Evolutionary conservation across 2,113 vertebrate genomes (phyloP).

Genomic region (Panthera leo): DNA sequence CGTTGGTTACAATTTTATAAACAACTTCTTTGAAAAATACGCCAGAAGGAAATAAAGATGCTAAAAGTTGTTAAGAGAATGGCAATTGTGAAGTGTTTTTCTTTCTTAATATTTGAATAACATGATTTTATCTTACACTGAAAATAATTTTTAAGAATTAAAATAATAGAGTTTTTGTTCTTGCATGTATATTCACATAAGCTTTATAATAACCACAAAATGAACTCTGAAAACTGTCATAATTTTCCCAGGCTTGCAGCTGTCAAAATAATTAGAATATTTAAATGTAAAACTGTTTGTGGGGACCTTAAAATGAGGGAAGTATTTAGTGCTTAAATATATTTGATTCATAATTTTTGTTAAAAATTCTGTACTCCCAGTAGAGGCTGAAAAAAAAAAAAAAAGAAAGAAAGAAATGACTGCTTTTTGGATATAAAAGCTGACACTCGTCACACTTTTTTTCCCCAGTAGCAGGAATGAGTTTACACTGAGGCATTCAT

Average conservation of each 20-base stretch:
- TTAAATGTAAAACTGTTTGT: conserved; percentile 39
- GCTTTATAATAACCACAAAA: conserved; percentile 43
- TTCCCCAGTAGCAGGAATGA: not conserved
- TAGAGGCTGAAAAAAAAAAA: not conserved
- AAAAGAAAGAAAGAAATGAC: not conserved
- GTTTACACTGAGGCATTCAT: not conserved
- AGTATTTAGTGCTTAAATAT: not conserved
- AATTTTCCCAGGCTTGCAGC: not conserved
- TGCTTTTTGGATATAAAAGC: not conserved
- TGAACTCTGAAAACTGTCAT: conserved; percentile 28
- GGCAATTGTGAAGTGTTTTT: not conserved
- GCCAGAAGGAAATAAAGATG: not conserved
- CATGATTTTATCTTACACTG: conserved; percentile 14
- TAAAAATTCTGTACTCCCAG: conserved; percentile 54
- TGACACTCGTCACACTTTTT: not conserved
- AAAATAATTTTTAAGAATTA: conserved; percentile 40
- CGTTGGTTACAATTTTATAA: not conserved
- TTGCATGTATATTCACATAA: conserved; percentile 7
- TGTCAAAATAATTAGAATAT: conserved; percentile 43
- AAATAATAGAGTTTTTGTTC: conserved; percentile 11
- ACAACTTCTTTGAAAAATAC: not conserved
- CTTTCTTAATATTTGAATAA: conserved; percentile 25
- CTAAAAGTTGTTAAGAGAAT: not conserved
- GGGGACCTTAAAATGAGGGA: not conserved
- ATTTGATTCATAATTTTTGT: not conserved